Evolutionary conservation across 2,888 invertebrate species (phyloP).

Genomic region (Torymus tubicola): DNA sequence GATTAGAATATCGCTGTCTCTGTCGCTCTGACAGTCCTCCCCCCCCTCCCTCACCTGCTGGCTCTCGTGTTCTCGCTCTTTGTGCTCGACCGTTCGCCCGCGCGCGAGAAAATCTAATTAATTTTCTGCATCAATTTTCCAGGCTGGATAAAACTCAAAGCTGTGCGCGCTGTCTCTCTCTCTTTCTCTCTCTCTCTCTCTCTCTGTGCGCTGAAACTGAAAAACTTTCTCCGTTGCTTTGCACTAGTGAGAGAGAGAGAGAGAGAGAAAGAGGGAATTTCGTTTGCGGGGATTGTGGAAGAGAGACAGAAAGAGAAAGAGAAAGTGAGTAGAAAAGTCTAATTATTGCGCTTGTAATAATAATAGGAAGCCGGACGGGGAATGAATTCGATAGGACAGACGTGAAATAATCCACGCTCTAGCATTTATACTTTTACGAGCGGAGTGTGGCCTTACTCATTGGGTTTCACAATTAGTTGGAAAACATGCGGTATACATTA

Average conservation of each 20-base stretch:
- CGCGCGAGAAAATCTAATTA: slow-evolving; percentile 64
- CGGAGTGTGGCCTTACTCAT: too few species aligned
- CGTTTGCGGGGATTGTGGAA: slow-evolving; percentile 19
- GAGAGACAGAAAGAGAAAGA: neutral
- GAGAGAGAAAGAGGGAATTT: slow-evolving; percentile 18
- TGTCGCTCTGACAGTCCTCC: neutral
- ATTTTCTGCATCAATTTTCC: slow-evolving; percentile 67
- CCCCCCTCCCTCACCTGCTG: neutral
- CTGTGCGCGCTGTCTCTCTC: neutral
- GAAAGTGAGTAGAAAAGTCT: neutral
- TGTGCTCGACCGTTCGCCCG: slow-evolving; percentile 21
- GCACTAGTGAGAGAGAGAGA: neutral
- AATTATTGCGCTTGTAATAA: too few species aligned
- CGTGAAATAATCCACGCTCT: too few species aligned
- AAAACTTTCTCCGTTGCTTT: slow-evolving; percentile 42
- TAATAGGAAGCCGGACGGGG: too few species aligned
- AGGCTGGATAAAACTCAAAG: slow-evolving; percentile 53
- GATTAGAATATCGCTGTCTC: slow-evolving; percentile 63
- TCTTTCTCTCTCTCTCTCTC: neutral
- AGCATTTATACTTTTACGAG: too few species aligned
- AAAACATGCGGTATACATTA: too few species aligned
- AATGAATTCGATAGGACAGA: too few species aligned
- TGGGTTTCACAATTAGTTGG: too few species aligned
- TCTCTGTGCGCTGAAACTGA: slow-evolving; percentile 30
- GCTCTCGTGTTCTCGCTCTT: slow-evolving; percentile 7